phyloP scores from a whole-genome alignment of 2,888 invertebrate species.

The Chloroclystis v-ata region DNA sequence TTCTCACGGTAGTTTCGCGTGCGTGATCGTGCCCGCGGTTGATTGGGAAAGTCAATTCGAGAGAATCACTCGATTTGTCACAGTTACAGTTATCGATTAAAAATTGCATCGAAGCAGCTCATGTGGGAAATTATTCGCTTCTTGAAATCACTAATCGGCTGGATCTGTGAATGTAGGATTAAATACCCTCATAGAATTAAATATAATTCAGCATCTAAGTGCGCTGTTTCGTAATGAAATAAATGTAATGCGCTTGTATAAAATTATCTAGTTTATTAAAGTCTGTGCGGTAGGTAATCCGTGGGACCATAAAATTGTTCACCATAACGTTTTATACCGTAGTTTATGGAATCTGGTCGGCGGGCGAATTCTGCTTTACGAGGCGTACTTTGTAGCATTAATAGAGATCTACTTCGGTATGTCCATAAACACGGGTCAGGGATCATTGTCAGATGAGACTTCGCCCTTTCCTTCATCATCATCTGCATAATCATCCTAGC shows the following conservation, averaged over 20 bases:
- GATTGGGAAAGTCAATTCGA: slow-evolving; percentile 55
- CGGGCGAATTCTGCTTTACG: slow-evolving; percentile 33
- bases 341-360: slow-evolving; percentile 36
- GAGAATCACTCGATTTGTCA: slow-evolving; percentile 59
- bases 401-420: slow-evolving; percentile 17
- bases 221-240: slow-evolving; percentile 12
- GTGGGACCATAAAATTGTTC: slow-evolving; percentile 31
- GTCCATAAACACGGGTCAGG: slow-evolving; percentile 15
- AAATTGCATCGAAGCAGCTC: slow-evolving; percentile 37
- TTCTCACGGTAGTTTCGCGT: slow-evolving; percentile 67
- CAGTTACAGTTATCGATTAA: slow-evolving; percentile 44
- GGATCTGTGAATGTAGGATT: slow-evolving; percentile 14
- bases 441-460: slow-evolving; percentile 18
- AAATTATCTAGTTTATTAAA: slow-evolving; percentile 23
- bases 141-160: slow-evolving; percentile 28
- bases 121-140: slow-evolving; percentile 38
- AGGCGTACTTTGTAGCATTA: slow-evolving; percentile 24
- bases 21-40: slow-evolving; percentile 47
- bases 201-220: background rate
- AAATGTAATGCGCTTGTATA: slow-evolving; percentile 18
- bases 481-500: background rate
- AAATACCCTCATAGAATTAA: too few relatives aligned
- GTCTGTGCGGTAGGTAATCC: slow-evolving; percentile 28
- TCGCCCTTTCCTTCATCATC: slow-evolving; percentile 9
- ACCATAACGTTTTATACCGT: slow-evolving; percentile 35